phyloP scores from a whole-genome alignment of 2,797 vertebrate species.

The Pitangus sulphuratus region DNA sequence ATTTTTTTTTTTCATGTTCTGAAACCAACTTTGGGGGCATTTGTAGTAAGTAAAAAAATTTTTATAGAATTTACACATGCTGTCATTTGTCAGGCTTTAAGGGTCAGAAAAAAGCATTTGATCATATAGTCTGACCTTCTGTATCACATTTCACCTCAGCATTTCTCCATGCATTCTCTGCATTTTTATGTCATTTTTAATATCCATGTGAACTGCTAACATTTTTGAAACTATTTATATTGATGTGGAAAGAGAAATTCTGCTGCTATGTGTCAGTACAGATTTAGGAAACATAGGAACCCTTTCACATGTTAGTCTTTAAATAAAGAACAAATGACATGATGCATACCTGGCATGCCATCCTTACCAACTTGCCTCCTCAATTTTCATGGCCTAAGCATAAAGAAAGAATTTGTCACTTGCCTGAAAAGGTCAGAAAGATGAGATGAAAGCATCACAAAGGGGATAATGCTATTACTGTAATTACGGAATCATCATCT shows the following conservation, averaged over 20 bases:
- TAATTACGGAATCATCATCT: slow-evolving; percentile 71
- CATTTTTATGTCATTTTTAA: neutral
- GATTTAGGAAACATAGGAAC: neutral
- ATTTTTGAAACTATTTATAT: neutral
- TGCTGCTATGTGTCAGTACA: neutral
- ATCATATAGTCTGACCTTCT: neutral
- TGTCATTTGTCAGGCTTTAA: neutral
- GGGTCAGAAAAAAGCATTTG: neutral
- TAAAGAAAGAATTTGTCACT: slow-evolving; percentile 64
- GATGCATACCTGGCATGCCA: neutral
- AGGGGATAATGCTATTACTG: slow-evolving; percentile 60
- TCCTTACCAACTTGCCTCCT: neutral
- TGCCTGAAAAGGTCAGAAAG: slow-evolving; percentile 65
- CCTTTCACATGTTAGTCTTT: slow-evolving; percentile 5
- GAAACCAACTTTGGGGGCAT: rapidly evolving
- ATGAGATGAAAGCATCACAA: slow-evolving; percentile 68
- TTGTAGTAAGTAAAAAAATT: neutral
- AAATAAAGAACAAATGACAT: neutral
- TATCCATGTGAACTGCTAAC: neutral
- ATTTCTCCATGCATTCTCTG: neutral
- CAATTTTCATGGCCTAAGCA: slow-evolving; percentile 62
- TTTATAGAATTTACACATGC: neutral
- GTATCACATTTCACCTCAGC: neutral
- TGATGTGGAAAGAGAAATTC: neutral
- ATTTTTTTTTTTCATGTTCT: neutral